Evolutionary conservation across 2,797 vertebrate genomes (phyloP).

Genomic region (Artibeus jamaicensis): DNA sequence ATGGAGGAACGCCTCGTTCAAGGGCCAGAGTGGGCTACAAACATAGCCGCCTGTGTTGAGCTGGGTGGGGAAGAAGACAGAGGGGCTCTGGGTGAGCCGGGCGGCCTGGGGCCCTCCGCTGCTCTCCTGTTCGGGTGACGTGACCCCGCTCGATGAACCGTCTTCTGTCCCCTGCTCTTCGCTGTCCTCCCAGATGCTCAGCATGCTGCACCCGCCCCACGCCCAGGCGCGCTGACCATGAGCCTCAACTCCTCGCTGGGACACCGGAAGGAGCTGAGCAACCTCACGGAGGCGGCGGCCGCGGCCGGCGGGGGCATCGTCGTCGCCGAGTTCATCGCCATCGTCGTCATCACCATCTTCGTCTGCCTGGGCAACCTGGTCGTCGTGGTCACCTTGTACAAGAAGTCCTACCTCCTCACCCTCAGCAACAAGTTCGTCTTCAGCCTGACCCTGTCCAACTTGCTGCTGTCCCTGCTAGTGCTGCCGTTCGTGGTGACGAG

Average conservation of each 20-base stretch:
- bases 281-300: slow-evolving; percentile 74
- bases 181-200: slow-evolving; percentile 78
- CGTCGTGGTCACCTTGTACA: slow-evolving; percentile 93
- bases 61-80: no score
- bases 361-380: slow-evolving; percentile 96
- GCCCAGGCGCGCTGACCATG: slow-evolving; percentile 86
- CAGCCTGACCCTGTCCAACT: slow-evolving; percentile 97
- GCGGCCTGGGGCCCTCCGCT: fast-evolving
- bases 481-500: slow-evolving; percentile 95
- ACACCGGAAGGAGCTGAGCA: slow-evolving; percentile 85
- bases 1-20: fast-evolving
- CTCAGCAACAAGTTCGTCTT: slow-evolving; percentile 99
- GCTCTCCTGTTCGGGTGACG: not conserved
- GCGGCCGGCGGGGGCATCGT: slow-evolving; percentile 78
- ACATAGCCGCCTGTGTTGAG: fast-evolving
- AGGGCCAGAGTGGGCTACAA: fast-evolving
- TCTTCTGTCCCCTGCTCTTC: not conserved
- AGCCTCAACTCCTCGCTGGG: slow-evolving; percentile 87
- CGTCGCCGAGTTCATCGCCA: slow-evolving; percentile 90
- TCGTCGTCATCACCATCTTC: slow-evolving; percentile 91
- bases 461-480: slow-evolving; percentile 93
- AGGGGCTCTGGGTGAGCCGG: not conserved
- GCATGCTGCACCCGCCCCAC: slow-evolving; percentile 81
- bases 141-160: not conserved
- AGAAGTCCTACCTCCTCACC: slow-evolving; percentile 95